phyloP scores from a whole-genome alignment of 2,113 vertebrate genomes.

The Oxyruncus cristatus region DNA sequence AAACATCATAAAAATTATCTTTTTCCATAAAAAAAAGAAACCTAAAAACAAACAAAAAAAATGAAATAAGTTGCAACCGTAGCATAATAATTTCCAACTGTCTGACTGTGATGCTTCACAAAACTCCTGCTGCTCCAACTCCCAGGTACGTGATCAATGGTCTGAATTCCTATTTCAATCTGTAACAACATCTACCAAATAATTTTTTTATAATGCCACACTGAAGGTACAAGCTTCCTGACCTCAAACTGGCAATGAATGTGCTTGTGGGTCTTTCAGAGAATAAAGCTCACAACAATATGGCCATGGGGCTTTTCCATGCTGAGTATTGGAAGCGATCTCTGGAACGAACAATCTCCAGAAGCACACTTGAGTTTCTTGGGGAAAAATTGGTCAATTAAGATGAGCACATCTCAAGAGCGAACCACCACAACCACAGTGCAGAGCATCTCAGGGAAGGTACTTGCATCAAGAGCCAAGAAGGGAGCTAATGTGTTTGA shows the following conservation, averaged over 20 bases:
- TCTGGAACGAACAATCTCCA: neutral
- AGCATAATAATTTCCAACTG: neutral
- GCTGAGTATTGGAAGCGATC: neutral
- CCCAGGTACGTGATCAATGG: neutral
- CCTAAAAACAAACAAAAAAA: neutral
- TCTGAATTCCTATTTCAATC: neutral
- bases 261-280: rapidly evolving
- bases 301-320: neutral
- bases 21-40: neutral
- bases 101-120: neutral
- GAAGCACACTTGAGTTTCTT: neutral
- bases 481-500: neutral
- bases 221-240: neutral
- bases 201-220: neutral
- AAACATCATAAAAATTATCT: neutral
- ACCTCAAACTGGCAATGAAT: neutral
- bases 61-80: neutral
- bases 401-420: neutral
- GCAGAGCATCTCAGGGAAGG: neutral
- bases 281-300: neutral
- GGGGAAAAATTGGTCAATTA: neutral
- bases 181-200: neutral
- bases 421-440: neutral
- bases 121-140: neutral
- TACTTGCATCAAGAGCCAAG: neutral